Conservation (phyloP, 2,113 vertebrate genomes). For the Forbesichthys agassizii region DNA sequence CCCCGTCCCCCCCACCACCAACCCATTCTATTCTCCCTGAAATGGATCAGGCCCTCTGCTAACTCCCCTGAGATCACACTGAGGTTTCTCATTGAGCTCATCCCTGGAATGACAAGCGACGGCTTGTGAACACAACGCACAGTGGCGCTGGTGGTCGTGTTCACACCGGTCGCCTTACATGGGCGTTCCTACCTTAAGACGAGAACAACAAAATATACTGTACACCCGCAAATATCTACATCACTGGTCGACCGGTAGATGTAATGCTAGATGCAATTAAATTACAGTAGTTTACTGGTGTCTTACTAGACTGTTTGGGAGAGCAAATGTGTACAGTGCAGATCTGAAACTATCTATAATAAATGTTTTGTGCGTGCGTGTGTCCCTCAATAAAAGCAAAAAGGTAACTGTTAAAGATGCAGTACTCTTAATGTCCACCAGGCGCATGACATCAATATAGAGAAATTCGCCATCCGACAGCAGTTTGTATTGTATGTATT, state of each 20-base stretch:
- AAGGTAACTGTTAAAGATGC: too few species aligned
- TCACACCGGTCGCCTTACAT: conserved; percentile 18
- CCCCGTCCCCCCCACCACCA: conserved; percentile 27
- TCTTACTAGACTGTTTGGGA: conserved; percentile 5
- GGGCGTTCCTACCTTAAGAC: background rate
- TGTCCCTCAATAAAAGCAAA: too few species aligned
- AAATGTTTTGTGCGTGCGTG: background rate
- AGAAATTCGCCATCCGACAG: too few species aligned
- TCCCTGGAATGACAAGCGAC: conserved; percentile 48
- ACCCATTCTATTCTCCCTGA: conserved; percentile 38
- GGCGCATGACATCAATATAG: too few species aligned
- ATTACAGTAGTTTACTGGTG: background rate
- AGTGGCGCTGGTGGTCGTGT: conserved; percentile 23
- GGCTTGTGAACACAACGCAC: conserved; percentile 23
- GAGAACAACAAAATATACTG: background rate
- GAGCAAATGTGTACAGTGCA: conserved; percentile 13
- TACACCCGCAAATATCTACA: background rate
- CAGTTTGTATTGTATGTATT: conserved; percentile 11
- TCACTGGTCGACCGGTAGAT: too few species aligned
- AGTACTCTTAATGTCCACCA: too few species aligned
- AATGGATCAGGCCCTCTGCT: conserved; percentile 54
- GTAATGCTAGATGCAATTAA: too few species aligned
- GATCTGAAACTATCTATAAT: conserved; percentile 48
- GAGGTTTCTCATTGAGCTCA: conserved; percentile 46
- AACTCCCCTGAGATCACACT: conserved; percentile 54